phyloP scores from a whole-genome alignment of 2,888 invertebrate genomes.

The Minunthozetes semirufus region DNA sequence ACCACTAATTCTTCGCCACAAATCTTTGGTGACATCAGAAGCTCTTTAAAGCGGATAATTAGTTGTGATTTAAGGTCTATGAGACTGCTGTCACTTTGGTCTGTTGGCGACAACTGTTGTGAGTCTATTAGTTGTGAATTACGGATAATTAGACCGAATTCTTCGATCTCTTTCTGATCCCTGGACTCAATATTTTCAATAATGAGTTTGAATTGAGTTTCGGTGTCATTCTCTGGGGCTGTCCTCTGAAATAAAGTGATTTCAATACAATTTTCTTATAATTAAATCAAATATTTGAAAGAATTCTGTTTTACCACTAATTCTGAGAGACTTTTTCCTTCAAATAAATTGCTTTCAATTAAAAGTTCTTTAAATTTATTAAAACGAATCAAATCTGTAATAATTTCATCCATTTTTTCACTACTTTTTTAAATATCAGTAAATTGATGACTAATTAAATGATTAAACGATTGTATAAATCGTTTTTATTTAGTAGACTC shows the following conservation, averaged over 20 bases:
- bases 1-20: background rate
- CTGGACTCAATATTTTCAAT: background rate
- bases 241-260: background rate
- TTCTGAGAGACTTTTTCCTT: background rate
- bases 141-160: background rate
- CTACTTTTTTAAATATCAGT: background rate
- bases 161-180: background rate
- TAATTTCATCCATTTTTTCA: background rate
- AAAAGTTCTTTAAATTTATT: constrained; percentile 1
- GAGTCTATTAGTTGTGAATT: background rate
- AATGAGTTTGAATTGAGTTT: background rate
- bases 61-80: background rate
- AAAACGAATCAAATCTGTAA: background rate
- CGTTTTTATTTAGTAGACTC: no score
- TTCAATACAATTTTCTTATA: background rate
- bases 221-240: background rate
- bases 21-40: background rate
- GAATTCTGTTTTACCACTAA: background rate
- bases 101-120: background rate
- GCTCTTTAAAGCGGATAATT: background rate
- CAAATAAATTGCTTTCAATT: background rate
- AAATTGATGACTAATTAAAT: no score
- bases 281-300: background rate
- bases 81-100: background rate
- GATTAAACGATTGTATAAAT: no score